Conservation (phyloP, 2,797 vertebrate species). For the Distichodus sexfasciatus region DNA sequence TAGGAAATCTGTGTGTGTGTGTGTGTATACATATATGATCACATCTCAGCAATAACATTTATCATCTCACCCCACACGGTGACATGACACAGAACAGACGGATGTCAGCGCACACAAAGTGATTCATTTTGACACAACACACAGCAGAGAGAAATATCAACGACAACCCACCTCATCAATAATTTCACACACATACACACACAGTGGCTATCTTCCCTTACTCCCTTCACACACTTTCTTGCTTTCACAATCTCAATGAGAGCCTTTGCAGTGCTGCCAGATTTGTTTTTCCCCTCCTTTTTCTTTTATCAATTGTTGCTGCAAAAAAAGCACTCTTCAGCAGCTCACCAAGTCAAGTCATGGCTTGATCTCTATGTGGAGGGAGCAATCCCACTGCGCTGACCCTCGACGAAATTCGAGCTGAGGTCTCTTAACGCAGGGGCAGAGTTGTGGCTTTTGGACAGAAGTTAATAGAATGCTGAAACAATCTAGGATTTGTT, state of each 20-base stretch:
- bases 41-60: neutral
- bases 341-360: neutral
- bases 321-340: neutral
- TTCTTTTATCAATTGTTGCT: slow-evolving; percentile 29
- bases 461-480: too few relatives aligned
- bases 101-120: slow-evolving; percentile 9
- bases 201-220: neutral
- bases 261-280: neutral
- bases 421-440: neutral
- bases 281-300: neutral
- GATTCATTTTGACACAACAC: slow-evolving; percentile 14
- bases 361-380: slow-evolving; percentile 4
- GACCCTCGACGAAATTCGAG: neutral
- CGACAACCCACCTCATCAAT: slow-evolving; percentile 20
- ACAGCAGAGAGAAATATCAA: slow-evolving; percentile 8
- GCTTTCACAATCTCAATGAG: neutral
- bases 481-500: too few relatives aligned
- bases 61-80: neutral
- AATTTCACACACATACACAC: slow-evolving; percentile 6
- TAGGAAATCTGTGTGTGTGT: neutral
- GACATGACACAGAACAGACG: neutral
- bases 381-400: neutral
- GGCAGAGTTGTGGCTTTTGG: neutral
- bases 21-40: neutral
- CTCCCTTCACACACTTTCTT: neutral